Conservation (phyloP, 2,113 vertebrate species). For the Orientallactaga bullata region DNA sequence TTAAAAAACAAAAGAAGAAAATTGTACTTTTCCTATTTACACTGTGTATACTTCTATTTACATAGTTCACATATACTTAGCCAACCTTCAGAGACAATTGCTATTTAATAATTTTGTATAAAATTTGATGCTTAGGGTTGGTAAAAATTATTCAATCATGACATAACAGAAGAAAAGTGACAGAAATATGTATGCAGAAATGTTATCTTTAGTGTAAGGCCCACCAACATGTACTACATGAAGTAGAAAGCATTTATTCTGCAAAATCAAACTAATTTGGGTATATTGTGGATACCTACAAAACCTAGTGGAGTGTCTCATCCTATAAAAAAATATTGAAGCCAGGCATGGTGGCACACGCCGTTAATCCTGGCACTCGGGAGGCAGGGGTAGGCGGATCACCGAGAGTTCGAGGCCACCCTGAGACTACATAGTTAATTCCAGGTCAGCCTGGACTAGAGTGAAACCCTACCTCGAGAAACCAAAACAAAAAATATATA, state of each 20-base stretch:
- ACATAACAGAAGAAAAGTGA: background rate
- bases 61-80: background rate
- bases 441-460: no score
- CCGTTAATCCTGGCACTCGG: no score
- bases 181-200: background rate
- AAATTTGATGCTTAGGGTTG: background rate
- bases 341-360: no score
- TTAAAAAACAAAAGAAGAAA: background rate
- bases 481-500: no score
- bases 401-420: no score
- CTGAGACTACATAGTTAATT: no score
- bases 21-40: no score
- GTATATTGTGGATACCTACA: background rate
- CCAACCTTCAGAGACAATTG: background rate
- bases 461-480: no score
- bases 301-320: background rate
- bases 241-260: background rate
- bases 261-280: background rate
- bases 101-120: constrained; percentile 10
- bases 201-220: background rate
- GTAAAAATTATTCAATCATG: background rate
- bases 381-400: no score
- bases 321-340: no score
- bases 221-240: background rate
- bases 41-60: no score